Evolutionary conservation across 2,888 invertebrate species (phyloP).

Genomic region (Eretmocerus hayati): DNA sequence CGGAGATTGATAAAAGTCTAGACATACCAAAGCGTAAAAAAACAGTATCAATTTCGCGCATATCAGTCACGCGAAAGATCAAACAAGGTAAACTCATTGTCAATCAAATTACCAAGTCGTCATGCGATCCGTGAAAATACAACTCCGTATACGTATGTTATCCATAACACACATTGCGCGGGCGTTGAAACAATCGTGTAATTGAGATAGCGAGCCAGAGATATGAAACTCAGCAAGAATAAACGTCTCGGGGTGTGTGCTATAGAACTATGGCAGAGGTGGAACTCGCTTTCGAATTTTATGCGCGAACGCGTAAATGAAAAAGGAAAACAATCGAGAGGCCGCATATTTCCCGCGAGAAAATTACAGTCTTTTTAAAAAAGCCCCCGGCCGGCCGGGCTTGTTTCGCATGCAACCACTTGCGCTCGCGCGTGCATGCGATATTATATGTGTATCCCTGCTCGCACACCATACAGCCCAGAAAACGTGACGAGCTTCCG

Average conservation of each 20-base stretch:
- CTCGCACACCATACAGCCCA: background rate
- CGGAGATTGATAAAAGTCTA: too few species aligned
- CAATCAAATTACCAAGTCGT: too few species aligned
- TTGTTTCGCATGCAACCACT: constrained; percentile 16
- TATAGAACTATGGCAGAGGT: background rate
- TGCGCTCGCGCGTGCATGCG: constrained; percentile 9
- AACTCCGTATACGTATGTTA: too few species aligned
- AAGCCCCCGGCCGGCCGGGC: background rate
- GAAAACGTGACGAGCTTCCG: constrained; percentile 11
- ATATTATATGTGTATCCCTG: constrained; percentile 2
- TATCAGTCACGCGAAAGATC: too few species aligned
- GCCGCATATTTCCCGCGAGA: background rate
- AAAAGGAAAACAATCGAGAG: background rate
- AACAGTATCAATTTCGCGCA: too few species aligned
- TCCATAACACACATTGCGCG: too few species aligned
- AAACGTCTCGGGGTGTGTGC: background rate
- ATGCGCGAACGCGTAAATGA: constrained; percentile 1
- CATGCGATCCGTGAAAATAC: too few species aligned
- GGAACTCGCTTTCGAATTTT: background rate
- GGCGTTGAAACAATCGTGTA: background rate
- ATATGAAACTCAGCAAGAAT: background rate
- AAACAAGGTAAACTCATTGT: too few species aligned
- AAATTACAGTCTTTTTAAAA: constrained; percentile 9
- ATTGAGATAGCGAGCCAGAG: background rate
- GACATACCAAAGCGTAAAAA: too few species aligned